Base-by-base conservation (phyloP, 1,140 invertebrate genomes). In the Pseudomyrmex gracilis region DNA sequence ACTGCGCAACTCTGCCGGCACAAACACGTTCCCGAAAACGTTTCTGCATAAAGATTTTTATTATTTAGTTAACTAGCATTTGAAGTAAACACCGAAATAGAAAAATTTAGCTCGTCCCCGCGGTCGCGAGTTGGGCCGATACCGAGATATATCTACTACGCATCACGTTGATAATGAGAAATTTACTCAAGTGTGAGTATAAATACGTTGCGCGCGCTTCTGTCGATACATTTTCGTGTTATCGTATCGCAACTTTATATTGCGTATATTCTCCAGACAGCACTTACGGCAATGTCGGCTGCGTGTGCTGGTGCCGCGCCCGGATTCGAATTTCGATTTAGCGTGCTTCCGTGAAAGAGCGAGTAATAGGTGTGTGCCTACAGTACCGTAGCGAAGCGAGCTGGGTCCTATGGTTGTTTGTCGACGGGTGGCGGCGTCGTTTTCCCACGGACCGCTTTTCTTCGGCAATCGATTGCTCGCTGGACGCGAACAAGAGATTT, bases 251-350 rank as follows among this genome's bases (percentile, higher is more conserved):
- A 43, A 66, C 55, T 70, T 80, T 78, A 82, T 73, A 73, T 51
- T 49, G 45, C 55, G 57, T 17, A 60, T 57, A 22, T 74, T 73
- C 57, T 74, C 45, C 58, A 34, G 17, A 8, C 78, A n/a, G 57
- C 66, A 80, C 76, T 82, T 82, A 82, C 57, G 8, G 9, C 24
- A 24, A 58, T 58, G 51, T 58, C 22, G 1, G 55, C 45, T 5
- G 5, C 5, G 34, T 34, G 5, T 34, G 34, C 34, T 34, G 34
- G 53, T 24, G 2, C 55, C 68, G 15, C 51, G 12, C 34, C 12
- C 49, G 17, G 20, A 84, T 80, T 87, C 86, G 86, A 84, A 88
- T 88, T 88, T 89, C 87, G 67, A 89, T 88, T 89, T 86, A 73
- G 49, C 61, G 57, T 60, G 78, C 57, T 63, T 15, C 57, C 13